A percentile compares a stretch with the other conserved stretches of the same genome.
Evolutionary conservation across 2,797 vertebrate species (phyloP).

Genomic region (Schizothorax lantsangensis): DNA sequence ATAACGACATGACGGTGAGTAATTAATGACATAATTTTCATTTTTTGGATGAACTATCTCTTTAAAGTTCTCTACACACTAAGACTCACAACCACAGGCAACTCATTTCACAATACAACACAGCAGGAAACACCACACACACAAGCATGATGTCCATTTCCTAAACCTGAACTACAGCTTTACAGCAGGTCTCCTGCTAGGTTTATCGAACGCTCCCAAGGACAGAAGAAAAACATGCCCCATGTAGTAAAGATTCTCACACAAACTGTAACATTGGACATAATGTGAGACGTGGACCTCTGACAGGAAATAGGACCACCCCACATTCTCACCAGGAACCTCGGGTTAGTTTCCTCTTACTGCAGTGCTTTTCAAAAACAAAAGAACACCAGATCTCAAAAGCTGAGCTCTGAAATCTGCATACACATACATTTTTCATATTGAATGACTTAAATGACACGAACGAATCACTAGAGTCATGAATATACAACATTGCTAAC

Average conservation of each 20-base stretch:
- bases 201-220: constrained; percentile 32
- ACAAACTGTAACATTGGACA: constrained; percentile 43
- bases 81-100: constrained; percentile 5
- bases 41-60: too few species aligned
- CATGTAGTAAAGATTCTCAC: constrained; percentile 39
- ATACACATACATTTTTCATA: constrained; percentile 1
- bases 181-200: constrained; percentile 40
- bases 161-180: constrained; percentile 8
- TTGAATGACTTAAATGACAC: neutral
- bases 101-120: constrained; percentile 38
- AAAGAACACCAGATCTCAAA: constrained; percentile 28
- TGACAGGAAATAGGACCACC: constrained; percentile 64
- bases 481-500: neutral
- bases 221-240: constrained; percentile 41
- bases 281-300: constrained; percentile 50
- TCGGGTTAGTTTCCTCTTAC: constrained; percentile 58
- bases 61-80: neutral
- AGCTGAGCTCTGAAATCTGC: constrained; percentile 18
- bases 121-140: constrained; percentile 32
- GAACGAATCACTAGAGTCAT: neutral
- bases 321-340: constrained; percentile 62
- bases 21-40: too few species aligned
- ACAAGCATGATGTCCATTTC: constrained; percentile 20
- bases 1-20: too few species aligned
- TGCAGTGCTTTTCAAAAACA: constrained; percentile 60